Base-by-base conservation (phyloP, 2,113 vertebrate species). In the Antennarius striatus region DNA sequence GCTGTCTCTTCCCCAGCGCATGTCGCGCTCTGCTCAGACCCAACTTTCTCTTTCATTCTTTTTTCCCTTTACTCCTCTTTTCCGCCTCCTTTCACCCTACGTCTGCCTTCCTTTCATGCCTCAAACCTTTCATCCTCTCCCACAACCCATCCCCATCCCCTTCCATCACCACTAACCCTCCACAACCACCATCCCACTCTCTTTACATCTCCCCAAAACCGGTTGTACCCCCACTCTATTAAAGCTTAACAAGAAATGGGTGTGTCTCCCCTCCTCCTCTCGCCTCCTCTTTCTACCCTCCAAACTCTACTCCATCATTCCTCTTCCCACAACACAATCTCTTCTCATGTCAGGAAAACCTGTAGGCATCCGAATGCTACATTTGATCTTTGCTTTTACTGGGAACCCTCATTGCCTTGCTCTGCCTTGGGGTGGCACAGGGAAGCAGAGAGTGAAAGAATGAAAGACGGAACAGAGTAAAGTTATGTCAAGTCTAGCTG, bases 361-460 rank as follows among this genome's bases (percentile, higher is more conserved):
- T 88, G 83, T 81, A 85, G 89, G 89, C 89, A 86, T 71, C 64
- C 48, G 61, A 66, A 77, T 77, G 85, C 73, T 78, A 90, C 89
- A 88, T 91, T 91, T 91, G 86, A 89, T 91, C 90, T 88, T 79
- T 80, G 76, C 80, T 67, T 87, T 88, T 70, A 64, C 77, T 13
- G 78, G 80, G 80, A 89, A 74, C 71, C 81, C 85, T 82, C 69
- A 63, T 68, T 59, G 81, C 76, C 85, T 82, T 68, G 82, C 86
- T 82, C 75, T 75, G 83, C 89, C 89, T 86, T 70, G 58, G 79
- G 85, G 81, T 75, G 79, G 71, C 73, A 75, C 30, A 68, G 49
- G 56, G 79, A 79, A 64, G 65, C 55, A 66, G 52, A 46, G 79
- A 77, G 77, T 54, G 63, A 65, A 83, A 79, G 81, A 85, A 81